Percentiles rank a stretch among this genome's conserved stretches.
phyloP scores from a whole-genome alignment of 2,797 vertebrate genomes.

The Hozukius guyotensis region DNA sequence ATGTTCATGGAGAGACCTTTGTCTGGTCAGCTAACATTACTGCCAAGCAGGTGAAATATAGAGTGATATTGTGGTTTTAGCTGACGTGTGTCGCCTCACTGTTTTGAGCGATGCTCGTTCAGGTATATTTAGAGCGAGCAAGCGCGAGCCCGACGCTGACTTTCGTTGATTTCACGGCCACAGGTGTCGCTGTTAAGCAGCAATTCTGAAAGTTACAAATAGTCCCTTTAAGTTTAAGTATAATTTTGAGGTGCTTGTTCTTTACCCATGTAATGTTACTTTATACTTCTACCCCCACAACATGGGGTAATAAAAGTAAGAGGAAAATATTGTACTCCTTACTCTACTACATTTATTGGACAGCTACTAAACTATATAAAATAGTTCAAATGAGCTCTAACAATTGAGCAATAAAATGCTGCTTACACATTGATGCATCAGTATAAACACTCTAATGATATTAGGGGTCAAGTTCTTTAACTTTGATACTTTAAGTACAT shows the following conservation, averaged over 20 bases:
- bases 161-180: too few species aligned
- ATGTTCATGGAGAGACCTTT: too few species aligned
- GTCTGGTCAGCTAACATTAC: too few species aligned
- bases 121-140: too few species aligned
- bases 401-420: neutral
- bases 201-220: too few species aligned
- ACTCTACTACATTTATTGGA: neutral
- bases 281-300: neutral
- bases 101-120: too few species aligned
- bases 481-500: neutral
- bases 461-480: neutral
- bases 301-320: too few species aligned
- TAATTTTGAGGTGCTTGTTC: neutral
- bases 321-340: neutral
- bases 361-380: neutral
- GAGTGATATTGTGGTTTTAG: too few species aligned
- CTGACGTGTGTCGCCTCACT: too few species aligned
- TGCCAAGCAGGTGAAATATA: too few species aligned
- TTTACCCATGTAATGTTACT: neutral
- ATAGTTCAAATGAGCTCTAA: neutral
- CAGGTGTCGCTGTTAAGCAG: too few species aligned
- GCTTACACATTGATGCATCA: neutral
- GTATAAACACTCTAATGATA: neutral
- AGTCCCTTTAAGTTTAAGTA: neutral
- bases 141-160: too few species aligned